Evolutionary conservation across 64 coral and sea anemone genomes (phyloP), one percentile per base, ranked within the genome.

Genomic region (Cladopsammia gracilis): DNA sequence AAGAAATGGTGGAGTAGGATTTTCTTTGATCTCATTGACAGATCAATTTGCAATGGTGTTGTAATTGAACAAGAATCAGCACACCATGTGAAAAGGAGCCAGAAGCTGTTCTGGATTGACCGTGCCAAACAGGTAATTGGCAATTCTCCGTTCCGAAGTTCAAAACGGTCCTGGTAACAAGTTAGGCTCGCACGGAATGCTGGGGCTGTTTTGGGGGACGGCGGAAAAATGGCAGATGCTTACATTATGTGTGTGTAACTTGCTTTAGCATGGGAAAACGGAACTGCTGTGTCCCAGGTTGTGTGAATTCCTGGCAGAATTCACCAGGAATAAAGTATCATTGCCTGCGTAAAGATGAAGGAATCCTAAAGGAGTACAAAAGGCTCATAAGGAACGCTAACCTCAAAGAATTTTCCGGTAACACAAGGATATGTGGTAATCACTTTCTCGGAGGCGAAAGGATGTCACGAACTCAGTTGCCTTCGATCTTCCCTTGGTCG

Each of bases 241-340:
- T 45, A 46, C 23, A 54, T 11, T 34, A 34, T 34, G 34, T 34
- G 34, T 2, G 54, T 57, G 54, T 80, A 58, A 57, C 77, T 80
- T 80, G 59, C 43, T 47, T 52, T 24, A 78, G 54, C 51, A 87
- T 87, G 84, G 84, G 73, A 65, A 93, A 93, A 84, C 56, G 25
- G 52, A 93, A 64, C 64, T 93, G 82, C 45, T 93, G 82, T 79
- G 92, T 94, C n/a, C 86, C 65, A n/a, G 26, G 34, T n/a, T 94
- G 92, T 74, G 82, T 86, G 8, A 94, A 94, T 79, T 83, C 79
- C 67, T 94, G 92, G 92, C 54, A 77, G 78, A 94, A 94, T 59
- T 89, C 92, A 50, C 85, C 92, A 19, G 82, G 88, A 58, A 54
- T 94, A 42, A 94, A 94, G 62, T 87, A 65, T 59, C 92, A 94